Percentiles rank a stretch among this genome's conserved stretches.
Conservation (phyloP, 1,140 invertebrate species). For the Caerostris extrusa region DNA sequence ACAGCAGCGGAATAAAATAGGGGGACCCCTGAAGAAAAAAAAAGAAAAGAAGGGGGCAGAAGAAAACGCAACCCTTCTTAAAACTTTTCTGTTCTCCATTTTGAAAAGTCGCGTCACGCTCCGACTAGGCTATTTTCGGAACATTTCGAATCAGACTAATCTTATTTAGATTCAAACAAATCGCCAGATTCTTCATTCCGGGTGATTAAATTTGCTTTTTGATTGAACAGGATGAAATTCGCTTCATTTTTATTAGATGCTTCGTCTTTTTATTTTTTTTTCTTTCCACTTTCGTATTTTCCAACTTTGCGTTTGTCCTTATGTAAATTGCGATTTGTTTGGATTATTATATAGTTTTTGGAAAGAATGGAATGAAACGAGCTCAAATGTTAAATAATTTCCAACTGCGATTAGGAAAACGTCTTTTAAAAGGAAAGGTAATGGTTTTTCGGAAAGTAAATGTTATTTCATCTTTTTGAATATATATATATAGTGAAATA, state of each 20-base stretch:
- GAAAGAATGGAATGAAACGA: no score
- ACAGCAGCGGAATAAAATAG: neutral
- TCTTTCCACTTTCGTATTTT: no score
- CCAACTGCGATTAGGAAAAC: no score
- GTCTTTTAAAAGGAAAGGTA: no score
- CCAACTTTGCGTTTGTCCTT: no score
- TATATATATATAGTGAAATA: no score
- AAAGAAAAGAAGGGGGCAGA: no score
- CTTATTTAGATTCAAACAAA: conserved; percentile 62
- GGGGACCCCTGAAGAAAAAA: neutral
- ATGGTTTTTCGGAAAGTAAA: no score
- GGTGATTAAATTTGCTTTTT: conserved; percentile 42
- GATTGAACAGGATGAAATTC: conserved; percentile 30
- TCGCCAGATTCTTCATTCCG: conserved; percentile 27
- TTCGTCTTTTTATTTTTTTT: neutral
- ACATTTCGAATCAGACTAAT: conserved; percentile 58
- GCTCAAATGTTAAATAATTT: conserved; percentile 8
- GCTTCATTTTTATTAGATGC: neutral
- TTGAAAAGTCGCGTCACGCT: neutral
- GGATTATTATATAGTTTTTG: neutral
- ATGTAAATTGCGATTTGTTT: neutral
- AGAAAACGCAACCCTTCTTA: neutral
- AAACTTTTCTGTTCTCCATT: neutral
- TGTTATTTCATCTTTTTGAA: no score
- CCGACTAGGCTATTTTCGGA: neutral